Conservation (phyloP, 2,888 invertebrate species). For the Coleophora deauratella region DNA sequence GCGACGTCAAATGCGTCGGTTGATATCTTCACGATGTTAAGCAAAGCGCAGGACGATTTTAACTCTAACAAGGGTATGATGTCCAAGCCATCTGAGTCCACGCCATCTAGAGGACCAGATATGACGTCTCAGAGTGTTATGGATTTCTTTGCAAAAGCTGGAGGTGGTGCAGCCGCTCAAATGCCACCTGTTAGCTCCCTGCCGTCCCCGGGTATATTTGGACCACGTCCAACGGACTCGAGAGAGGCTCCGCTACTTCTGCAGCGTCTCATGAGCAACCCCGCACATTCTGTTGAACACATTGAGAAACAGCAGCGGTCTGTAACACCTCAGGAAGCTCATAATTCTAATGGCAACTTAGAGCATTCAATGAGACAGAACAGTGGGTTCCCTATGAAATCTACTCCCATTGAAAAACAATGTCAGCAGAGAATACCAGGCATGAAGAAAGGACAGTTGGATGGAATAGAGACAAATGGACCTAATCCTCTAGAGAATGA, state of each 20-base stretch:
- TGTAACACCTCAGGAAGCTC: conserved; percentile 78
- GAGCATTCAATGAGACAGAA: conserved; percentile 45
- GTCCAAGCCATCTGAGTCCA: conserved; percentile 47
- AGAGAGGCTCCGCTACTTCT: conserved; percentile 78
- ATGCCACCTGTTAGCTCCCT: conserved; percentile 69
- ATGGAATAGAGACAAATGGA: conserved; percentile 49
- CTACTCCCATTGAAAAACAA: conserved; percentile 57
- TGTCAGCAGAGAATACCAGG: conserved; percentile 50
- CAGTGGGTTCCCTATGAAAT: conserved; percentile 52
- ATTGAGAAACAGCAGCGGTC: conserved; percentile 90
- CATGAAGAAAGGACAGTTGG: conserved; percentile 43
- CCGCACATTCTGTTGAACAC: conserved; percentile 89
- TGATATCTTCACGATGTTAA: conserved; percentile 90
- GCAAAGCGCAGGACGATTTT: conserved; percentile 91
- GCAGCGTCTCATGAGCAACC: conserved; percentile 87
- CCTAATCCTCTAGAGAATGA: conserved; percentile 64
- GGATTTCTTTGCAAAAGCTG: conserved; percentile 89
- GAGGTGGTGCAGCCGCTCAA: conserved; percentile 67
- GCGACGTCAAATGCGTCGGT: conserved; percentile 62
- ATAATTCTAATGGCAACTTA: conserved; percentile 49
- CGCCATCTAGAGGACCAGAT: conserved; percentile 75
- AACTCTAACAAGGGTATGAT: conserved; percentile 74
- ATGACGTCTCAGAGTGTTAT: conserved; percentile 88
- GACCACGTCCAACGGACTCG: conserved; percentile 60
- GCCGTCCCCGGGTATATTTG: conserved; percentile 63